Conservation (phyloP, 2,888 invertebrate species). For the Ennomos quercinarius region DNA sequence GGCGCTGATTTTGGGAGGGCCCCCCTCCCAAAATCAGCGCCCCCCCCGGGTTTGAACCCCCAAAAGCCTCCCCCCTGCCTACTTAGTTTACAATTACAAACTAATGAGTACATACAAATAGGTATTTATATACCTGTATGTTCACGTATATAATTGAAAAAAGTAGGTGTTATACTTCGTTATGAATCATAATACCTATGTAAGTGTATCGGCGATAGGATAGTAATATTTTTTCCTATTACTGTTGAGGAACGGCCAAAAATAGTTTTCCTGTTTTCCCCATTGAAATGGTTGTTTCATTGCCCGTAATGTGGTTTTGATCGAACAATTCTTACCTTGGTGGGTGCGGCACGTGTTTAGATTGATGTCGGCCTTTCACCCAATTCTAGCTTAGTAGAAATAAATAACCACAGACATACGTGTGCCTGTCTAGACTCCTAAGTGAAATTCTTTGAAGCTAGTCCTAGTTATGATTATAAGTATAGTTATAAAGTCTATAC, state of each 20-base stretch:
- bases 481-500: no score
- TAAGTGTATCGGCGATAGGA: conserved; percentile 4
- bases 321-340: conserved; percentile 83
- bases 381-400: conserved; percentile 9
- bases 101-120: no score
- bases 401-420: conserved; percentile 3
- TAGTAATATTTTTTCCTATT: conserved; percentile 12
- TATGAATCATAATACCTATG: no score
- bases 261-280: conserved; percentile 19
- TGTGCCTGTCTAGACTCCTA: neutral
- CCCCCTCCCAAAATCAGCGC: no score
- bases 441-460: neutral
- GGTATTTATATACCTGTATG: no score
- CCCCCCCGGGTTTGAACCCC: no score
- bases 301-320: conserved; percentile 34
- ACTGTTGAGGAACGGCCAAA: conserved; percentile 15
- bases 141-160: no score
- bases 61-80: no score
- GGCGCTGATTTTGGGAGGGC: no score
- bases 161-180: no score
- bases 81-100: no score
- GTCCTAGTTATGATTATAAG: no score
- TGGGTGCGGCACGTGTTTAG: conserved; percentile 93
- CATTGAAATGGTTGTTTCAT: conserved; percentile 28
- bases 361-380: conserved; percentile 88